Base-by-base conservation (phyloP, 2,797 vertebrate genomes). In the Euthynnus affinis region DNA sequence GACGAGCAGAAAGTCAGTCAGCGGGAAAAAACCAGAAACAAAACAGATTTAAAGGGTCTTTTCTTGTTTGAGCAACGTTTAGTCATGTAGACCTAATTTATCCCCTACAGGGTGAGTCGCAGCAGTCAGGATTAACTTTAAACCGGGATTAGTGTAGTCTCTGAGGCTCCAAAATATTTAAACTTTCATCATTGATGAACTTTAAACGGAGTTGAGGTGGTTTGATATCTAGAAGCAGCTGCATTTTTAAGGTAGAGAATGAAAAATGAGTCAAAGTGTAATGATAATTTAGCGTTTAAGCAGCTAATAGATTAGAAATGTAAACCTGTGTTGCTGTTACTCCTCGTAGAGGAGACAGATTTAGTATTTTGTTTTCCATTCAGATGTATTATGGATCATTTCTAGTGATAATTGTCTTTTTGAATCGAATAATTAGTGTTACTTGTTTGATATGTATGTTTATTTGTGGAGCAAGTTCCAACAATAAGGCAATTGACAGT, bases 121-220 rank as follows among this genome's bases (percentile, higher is more conserved):
- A 40, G 3, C 79, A 76, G 48, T 23, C 61, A 6, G 77, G 60
- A 71, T 64, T 75, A 34, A 42, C 56, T 74, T 37, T 40, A 34
- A 68, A 78, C 57, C 71, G 8, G 40, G 83, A 81, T 78, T 59
- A 81, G 74, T 62, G 66, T 74, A 66, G 17, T n/a, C 8, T 7
- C 34, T 4, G 34, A 62, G 34, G 3, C 59, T 69, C 63, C 59
- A 17, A 3, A 3, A 64, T 59, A 22, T 68, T 74, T 46, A 57
- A 73, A 69, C 58, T 69, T 34, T 37, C 2, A 0, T 27, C 71
- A 5, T 0, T 22, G 34, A 48, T n/a, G 27, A 74, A 65, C 37
- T 46, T 17, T 18, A 40, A 20, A 14, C 49, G 1, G 65, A 61
- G 61, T 0, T 29, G 18, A 67, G 17, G 1, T 25, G 22, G 9